These are phyloP conservation scores for Pammene fasciana DNA, from an alignment of 2,888 invertebrate genomes.

Conservation along the genomic window DNA sequence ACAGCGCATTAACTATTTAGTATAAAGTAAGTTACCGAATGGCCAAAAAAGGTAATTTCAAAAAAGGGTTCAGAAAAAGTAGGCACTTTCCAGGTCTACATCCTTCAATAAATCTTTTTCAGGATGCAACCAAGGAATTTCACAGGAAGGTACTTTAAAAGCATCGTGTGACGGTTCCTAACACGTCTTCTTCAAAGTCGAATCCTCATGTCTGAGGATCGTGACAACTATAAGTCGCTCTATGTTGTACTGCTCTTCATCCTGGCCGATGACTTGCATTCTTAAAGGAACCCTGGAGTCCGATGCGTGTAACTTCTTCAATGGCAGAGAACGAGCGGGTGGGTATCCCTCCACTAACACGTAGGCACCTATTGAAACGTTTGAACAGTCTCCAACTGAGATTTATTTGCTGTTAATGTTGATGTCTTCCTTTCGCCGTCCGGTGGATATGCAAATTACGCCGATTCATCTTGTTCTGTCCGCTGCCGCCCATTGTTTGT, in stretches of 20 bases:
- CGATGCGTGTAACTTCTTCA: no score
- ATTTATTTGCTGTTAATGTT: constrained; percentile 19
- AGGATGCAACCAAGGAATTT: background rate
- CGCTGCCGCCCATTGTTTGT: constrained; percentile 43
- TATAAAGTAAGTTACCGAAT: no score
- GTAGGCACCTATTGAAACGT: background rate
- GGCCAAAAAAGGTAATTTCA: background rate
- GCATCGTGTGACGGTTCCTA: background rate
- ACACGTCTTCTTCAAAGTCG: no score
- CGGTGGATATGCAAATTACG: constrained; percentile 41
- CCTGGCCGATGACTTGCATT: no score
- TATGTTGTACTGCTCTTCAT: no score
- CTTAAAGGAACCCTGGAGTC: no score
- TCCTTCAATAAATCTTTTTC: background rate
- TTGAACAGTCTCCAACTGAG: background rate
- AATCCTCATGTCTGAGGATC: no score
- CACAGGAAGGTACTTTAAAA: background rate
- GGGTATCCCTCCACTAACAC: no score
- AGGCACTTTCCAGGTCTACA: background rate
- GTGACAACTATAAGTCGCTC: no score
- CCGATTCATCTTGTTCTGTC: constrained; percentile 39
- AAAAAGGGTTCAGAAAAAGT: background rate
- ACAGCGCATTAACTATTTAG: no score
- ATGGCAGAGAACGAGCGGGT: no score
- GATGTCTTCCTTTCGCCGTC: constrained; percentile 25